phyloP scores from a whole-genome alignment of 2,888 invertebrate genomes.

The Ypsolopha sequella region DNA sequence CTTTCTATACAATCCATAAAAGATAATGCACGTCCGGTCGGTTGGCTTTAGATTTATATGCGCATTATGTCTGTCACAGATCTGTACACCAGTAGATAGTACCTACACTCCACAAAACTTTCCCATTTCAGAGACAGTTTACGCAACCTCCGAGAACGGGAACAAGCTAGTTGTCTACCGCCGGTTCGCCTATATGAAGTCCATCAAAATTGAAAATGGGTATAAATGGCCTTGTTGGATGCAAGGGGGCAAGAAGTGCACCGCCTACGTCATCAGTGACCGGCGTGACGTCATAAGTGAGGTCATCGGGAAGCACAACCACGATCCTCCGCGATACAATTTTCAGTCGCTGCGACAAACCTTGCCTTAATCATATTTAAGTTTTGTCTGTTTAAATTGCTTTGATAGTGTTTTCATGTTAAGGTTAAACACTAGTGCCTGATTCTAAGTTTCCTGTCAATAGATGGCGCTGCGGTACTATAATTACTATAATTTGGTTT shows the following conservation, averaged over 20 bases:
- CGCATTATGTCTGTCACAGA: too few relatives aligned
- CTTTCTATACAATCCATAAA: too few relatives aligned
- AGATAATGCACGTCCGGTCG: too few relatives aligned
- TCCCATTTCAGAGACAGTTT: slow-evolving; percentile 2
- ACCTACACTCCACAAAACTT: not conserved
- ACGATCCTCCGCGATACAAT: slow-evolving; percentile 2
- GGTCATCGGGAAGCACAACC: slow-evolving; percentile 2
- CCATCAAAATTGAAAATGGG: not conserved
- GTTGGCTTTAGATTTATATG: too few relatives aligned
- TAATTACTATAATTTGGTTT: too few relatives aligned
- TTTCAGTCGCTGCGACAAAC: not conserved
- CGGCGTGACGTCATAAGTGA: slow-evolving; percentile 1
- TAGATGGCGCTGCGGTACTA: too few relatives aligned
- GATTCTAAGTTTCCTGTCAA: too few relatives aligned
- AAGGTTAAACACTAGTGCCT: too few relatives aligned
- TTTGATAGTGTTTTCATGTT: too few relatives aligned
- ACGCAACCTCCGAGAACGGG: slow-evolving; percentile 3
- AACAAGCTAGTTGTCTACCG: slow-evolving; percentile 2
- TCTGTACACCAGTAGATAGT: not conserved
- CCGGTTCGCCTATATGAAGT: slow-evolving; percentile 3
- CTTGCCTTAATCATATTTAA: not conserved
- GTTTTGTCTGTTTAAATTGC: not conserved
- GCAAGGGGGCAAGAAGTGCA: not conserved
- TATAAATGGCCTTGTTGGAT: slow-evolving; percentile 4
- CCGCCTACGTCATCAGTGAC: not conserved